phyloP scores from a whole-genome alignment of 2,113 vertebrate species.

The Myrmecobius fasciatus region DNA sequence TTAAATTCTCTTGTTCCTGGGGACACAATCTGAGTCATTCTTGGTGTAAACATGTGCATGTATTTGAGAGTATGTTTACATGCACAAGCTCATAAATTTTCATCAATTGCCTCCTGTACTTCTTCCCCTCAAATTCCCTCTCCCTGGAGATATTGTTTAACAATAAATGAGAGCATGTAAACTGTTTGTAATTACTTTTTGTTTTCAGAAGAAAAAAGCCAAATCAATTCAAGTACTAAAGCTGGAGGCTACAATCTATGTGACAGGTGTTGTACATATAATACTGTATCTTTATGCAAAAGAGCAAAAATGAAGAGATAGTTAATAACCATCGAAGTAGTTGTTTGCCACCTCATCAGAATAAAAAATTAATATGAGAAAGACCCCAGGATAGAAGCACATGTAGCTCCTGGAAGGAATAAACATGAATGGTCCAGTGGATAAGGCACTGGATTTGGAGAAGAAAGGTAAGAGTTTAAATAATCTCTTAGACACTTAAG shows the following conservation, averaged over 20 bases:
- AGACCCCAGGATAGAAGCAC: neutral
- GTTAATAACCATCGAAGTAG: constrained; percentile 54
- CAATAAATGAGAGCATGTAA: constrained; percentile 39
- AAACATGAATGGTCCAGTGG: neutral
- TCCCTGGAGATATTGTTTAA: constrained; percentile 41
- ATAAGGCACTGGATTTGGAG: neutral
- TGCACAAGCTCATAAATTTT: constrained; percentile 58
- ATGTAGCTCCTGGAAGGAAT: neutral
- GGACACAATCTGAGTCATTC: constrained; percentile 14
- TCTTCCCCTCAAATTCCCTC: constrained; percentile 21
- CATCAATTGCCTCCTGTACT: constrained; percentile 16
- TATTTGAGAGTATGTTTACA: constrained; percentile 7
- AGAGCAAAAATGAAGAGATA: constrained; percentile 24
- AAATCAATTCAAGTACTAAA: constrained; percentile 37
- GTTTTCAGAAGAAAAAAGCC: constrained; percentile 66
- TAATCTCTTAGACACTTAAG: neutral
- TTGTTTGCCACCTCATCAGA: constrained; percentile 63
- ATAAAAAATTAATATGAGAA: constrained; percentile 57
- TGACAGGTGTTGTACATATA: constrained; percentile 32
- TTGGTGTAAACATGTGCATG: neutral
- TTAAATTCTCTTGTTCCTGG: constrained; percentile 54
- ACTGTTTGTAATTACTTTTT: constrained; percentile 64
- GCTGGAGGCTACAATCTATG: constrained; percentile 34
- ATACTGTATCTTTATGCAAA: constrained; percentile 45
- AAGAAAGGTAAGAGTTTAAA: neutral